A percentile compares a stretch with the other conserved stretches of the same genome.
Evolutionary conservation across 2,113 vertebrate genomes (phyloP).

Genomic region (Orthochromis indermauri): DNA sequence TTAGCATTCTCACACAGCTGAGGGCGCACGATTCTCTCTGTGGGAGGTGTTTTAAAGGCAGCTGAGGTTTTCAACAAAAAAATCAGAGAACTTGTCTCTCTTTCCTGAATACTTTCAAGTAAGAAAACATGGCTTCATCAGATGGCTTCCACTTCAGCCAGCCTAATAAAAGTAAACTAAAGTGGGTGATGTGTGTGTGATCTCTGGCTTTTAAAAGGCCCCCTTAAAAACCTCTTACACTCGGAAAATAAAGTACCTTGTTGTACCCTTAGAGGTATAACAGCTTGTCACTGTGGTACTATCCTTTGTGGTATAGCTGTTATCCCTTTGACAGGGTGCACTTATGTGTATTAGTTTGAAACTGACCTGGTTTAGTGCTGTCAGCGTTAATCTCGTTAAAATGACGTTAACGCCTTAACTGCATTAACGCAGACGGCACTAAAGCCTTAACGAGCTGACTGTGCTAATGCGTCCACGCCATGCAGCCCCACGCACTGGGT

Average conservation of each 20-base stretch:
- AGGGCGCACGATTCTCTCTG: not conserved
- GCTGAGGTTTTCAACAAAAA: not conserved
- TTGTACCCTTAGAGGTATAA: not conserved
- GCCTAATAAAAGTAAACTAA: slow-evolving; percentile 19
- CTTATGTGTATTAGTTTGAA: not conserved
- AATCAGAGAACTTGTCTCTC: not conserved
- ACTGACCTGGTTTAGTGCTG: not conserved
- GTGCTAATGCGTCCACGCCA: accelerated
- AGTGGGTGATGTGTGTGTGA: not conserved
- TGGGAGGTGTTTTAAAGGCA: not conserved
- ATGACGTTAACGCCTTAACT: not conserved
- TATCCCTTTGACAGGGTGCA: not conserved
- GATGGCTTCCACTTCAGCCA: slow-evolving; percentile 7
- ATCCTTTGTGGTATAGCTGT: not conserved
- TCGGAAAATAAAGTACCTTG: not conserved
- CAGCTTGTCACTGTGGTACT: not conserved
- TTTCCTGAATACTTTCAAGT: slow-evolving; percentile 14
- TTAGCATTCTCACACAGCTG: not conserved
- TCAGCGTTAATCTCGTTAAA: not conserved
- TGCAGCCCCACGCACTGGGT: not conserved
- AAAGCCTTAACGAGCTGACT: not conserved
- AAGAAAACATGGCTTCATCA: slow-evolving; percentile 27
- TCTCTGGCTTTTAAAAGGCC: slow-evolving; percentile 3
- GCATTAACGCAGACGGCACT: not conserved
- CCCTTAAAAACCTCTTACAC: not conserved